Evolutionary conservation across 2,113 vertebrate genomes (phyloP).

Genomic region (Thinocorus orbignyianus): DNA sequence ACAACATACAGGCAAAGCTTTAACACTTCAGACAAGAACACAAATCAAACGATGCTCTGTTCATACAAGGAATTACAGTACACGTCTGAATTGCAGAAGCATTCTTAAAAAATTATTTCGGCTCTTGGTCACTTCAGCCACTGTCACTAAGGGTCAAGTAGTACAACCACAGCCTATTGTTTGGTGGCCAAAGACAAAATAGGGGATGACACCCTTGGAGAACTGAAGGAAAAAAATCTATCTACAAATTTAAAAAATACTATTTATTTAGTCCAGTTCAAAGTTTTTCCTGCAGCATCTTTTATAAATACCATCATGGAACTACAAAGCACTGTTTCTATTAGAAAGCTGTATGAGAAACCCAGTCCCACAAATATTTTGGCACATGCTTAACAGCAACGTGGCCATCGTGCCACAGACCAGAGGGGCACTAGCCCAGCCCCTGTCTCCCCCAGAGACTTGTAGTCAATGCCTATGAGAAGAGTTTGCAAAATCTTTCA

Average conservation of each 20-base stretch:
- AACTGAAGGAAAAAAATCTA: background rate
- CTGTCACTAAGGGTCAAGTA: background rate
- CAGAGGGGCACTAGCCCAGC: background rate
- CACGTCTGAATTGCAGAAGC: background rate
- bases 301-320: background rate
- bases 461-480: background rate
- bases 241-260: background rate
- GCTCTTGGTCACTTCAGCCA: background rate
- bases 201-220: background rate
- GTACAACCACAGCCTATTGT: background rate
- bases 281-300: background rate
- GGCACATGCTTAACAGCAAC: background rate
- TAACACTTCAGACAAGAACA: background rate
- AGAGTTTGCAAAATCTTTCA: constrained; percentile 3
- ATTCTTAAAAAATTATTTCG: background rate
- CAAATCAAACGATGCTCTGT: background rate
- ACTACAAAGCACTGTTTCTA: background rate
- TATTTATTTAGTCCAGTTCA: background rate
- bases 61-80: background rate
- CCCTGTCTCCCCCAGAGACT: background rate
- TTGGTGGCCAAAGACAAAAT: background rate
- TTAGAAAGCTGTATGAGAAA: background rate
- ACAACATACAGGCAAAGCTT: background rate
- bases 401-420: background rate
- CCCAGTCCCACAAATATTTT: background rate